phyloP scores from a whole-genome alignment of 2,113 vertebrate species.

The Seriola rivoliana region DNA sequence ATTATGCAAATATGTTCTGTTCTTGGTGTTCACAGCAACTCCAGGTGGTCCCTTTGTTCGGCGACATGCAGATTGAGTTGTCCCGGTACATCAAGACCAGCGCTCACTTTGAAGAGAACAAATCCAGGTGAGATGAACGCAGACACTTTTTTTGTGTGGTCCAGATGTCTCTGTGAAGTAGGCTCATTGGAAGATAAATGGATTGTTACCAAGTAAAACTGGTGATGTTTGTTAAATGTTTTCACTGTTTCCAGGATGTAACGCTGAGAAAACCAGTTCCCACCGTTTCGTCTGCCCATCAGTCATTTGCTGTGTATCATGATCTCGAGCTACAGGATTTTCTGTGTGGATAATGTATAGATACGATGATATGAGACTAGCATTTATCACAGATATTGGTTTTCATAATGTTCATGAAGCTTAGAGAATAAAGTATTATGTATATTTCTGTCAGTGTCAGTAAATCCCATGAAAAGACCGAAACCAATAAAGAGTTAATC shows the following conservation, averaged over 20 bases:
- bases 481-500: neutral
- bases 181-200: neutral
- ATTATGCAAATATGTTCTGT: neutral
- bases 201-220: neutral
- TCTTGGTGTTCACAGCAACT: slow-evolving; percentile 87
- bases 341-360: neutral
- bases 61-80: slow-evolving; percentile 99
- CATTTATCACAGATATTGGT: neutral
- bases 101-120: slow-evolving; percentile 98
- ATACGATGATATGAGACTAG: neutral
- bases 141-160: too few relatives aligned
- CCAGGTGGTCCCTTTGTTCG: slow-evolving; percentile 97
- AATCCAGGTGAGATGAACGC: slow-evolving; percentile 89
- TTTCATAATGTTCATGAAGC: neutral
- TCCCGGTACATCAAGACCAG: slow-evolving; percentile 99
- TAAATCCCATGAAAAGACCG: too few relatives aligned
- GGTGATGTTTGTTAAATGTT: neutral
- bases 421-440: neutral
- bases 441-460: too few relatives aligned
- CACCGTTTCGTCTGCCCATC: neutral
- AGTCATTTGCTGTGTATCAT: neutral
- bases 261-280: neutral
- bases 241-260: neutral
- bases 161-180: neutral
- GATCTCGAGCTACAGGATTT: neutral